These are phyloP conservation scores for Capitulum mitella DNA, from an alignment of 2,888 invertebrate genomes.

Conservation along the genomic window DNA sequence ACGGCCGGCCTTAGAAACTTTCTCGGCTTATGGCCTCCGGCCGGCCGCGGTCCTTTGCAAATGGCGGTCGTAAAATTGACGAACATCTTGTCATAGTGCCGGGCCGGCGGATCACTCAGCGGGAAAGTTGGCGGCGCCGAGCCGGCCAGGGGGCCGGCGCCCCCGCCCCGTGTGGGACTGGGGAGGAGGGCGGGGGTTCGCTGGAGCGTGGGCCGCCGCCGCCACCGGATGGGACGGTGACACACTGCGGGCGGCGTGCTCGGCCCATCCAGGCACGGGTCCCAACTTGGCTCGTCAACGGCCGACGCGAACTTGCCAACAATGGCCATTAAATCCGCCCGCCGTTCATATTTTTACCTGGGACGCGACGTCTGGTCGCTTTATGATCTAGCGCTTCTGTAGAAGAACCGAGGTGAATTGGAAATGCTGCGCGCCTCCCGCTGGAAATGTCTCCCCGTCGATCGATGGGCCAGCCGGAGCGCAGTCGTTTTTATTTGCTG, in stretches of 20 bases:
- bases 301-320: background rate
- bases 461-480: background rate
- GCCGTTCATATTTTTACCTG: background rate
- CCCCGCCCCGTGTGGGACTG: too few relatives aligned
- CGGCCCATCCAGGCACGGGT: background rate
- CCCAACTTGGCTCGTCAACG: background rate
- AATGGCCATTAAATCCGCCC: background rate
- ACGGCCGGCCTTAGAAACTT: background rate
- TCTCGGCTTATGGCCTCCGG: background rate
- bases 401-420: background rate
- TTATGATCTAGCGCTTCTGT: background rate
- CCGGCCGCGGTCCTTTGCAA: background rate
- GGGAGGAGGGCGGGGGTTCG: too few relatives aligned
- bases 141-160: background rate
- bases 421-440: background rate
- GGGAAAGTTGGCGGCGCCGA: background rate
- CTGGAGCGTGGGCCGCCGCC: too few relatives aligned
- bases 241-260: background rate
- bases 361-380: background rate
- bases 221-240: background rate
- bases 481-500: background rate
- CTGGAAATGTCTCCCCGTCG: background rate
- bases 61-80: conserved; percentile 5
- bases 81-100: conserved; percentile 13
- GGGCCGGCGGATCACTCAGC: background rate